Evolutionary conservation across 2,797 vertebrate species (phyloP), one percentile per base, ranked within the genome.

Genomic region (Sandelia bainsii): DNA sequence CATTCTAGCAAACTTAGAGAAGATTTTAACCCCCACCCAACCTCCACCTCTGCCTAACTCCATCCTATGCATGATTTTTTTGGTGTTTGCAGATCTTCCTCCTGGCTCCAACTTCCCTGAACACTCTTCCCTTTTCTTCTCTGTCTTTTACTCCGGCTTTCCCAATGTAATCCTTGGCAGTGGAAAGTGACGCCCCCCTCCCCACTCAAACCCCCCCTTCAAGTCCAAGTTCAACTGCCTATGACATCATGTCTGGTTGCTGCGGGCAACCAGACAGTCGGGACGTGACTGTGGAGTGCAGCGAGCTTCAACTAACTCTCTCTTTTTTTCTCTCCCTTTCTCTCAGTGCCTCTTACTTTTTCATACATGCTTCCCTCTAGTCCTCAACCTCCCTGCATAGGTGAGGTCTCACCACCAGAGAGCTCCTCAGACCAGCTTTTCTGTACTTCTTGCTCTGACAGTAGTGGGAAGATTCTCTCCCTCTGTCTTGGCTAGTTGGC

Each of bases 241-340:
- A 95, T 97, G 95, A 97, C 96, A 95, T 97, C 96, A 97, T 96
- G 96, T 97, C 96, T 97, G 94, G 96, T 96, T 96, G 95, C 95
- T 83, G 81, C 2, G 81, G 83, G 96, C 95, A 96, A 97, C 96
- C 94, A 97, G 96, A 96, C 95, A 92, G 94, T 93, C 90, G 82
- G 93, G 94, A 96, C 95, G 94, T 96, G 96, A 96, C 95, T 94
- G 93, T 92, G 93, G 92, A 94, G 93, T 88, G 91, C 89, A 93
- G 86, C 39, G 81, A 92, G 91, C 91, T 92, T 89, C 77, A 20
- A 89, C 91, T 85, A 87, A 91, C 91, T 89, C 86, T 82, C 73
- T 75, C 74, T 76, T 86, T 77, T 84, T 84, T 80, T 64, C 84
- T 75, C 64, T 75, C 72, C 46, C 63, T 73, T 80, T 79, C 80